Percentiles rank a stretch among this genome's conserved stretches.
Evolutionary conservation across 1,140 invertebrate species (phyloP).

Genomic region (Caenorhabditis inopinata): DNA sequence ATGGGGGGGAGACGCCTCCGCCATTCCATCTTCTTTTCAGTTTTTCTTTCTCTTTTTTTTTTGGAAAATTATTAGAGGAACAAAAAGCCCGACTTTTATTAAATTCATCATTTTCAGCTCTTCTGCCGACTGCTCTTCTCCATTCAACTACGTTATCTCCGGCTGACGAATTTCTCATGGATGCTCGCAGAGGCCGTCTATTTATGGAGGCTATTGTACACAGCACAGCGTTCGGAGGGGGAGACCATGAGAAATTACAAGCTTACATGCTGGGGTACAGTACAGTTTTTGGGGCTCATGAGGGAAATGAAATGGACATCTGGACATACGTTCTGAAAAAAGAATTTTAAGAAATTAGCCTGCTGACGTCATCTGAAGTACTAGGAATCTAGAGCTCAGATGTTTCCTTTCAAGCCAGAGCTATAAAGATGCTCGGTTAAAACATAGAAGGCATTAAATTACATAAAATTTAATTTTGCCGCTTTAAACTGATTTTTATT

Average conservation of each 20-base stretch:
- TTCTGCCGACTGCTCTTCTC: slow-evolving; percentile 63
- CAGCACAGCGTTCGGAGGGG: slow-evolving; percentile 70
- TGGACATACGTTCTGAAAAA: no score
- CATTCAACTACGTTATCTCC: slow-evolving; percentile 59
- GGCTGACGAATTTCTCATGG: slow-evolving; percentile 63
- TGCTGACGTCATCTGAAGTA: no score
- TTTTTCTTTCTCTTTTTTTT: not conserved
- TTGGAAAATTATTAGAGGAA: not conserved
- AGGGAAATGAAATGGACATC: no score
- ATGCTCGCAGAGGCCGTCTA: slow-evolving; percentile 72
- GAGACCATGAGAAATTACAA: slow-evolving; percentile 69
- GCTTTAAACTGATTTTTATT: no score
- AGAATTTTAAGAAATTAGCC: no score
- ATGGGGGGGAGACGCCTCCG: no score
- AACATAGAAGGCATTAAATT: no score
- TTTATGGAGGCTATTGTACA: slow-evolving; percentile 66
- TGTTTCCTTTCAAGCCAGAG: no score
- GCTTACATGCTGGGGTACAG: slow-evolving; percentile 70
- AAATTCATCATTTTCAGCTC: slow-evolving; percentile 38
- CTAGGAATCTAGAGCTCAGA: no score
- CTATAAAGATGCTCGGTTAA: no score
- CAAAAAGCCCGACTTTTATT: not conserved
- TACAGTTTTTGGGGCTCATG: no score
- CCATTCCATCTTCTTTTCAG: not conserved
- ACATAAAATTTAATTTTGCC: no score